Conservation (phyloP, 2,113 vertebrate genomes). For the Garra rufa region DNA sequence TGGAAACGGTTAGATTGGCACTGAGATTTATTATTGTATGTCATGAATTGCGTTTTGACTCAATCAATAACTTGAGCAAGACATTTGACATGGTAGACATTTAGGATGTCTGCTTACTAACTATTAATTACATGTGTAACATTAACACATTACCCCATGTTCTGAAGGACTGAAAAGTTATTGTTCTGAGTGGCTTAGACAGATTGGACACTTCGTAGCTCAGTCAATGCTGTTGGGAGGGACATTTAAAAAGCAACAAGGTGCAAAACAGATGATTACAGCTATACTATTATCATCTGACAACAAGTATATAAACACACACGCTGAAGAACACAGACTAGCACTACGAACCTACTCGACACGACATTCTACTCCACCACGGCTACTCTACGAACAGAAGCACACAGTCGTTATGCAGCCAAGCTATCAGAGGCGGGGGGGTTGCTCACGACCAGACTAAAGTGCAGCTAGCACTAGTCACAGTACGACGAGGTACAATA, state of each 20-base stretch:
- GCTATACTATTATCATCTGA: conserved; percentile 22
- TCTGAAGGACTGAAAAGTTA: neutral
- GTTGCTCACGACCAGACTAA: conserved; percentile 71
- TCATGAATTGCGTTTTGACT: neutral
- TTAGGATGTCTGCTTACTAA: neutral
- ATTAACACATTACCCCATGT: neutral
- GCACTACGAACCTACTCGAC: conserved; percentile 55
- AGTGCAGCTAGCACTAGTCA: conserved; percentile 67
- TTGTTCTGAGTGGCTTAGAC: neutral
- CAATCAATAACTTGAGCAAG: neutral
- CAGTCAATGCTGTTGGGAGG: neutral
- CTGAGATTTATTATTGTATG: neutral
- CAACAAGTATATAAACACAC: conserved; percentile 51
- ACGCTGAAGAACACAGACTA: conserved; percentile 53
- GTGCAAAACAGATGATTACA: conserved; percentile 34
- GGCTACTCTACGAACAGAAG: conserved; percentile 46
- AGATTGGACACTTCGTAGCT: neutral
- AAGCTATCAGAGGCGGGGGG: conserved; percentile 48
- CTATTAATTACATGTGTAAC: neutral
- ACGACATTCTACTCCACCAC: conserved; percentile 52
- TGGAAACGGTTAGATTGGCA: neutral
- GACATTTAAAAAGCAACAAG: conserved; percentile 12
- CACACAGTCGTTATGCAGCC: conserved; percentile 62
- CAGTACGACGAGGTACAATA: conserved; percentile 81
- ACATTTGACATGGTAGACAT: neutral